phyloP scores from a whole-genome alignment of 2,797 vertebrate genomes.

The Pangasius sanitwongsei region DNA sequence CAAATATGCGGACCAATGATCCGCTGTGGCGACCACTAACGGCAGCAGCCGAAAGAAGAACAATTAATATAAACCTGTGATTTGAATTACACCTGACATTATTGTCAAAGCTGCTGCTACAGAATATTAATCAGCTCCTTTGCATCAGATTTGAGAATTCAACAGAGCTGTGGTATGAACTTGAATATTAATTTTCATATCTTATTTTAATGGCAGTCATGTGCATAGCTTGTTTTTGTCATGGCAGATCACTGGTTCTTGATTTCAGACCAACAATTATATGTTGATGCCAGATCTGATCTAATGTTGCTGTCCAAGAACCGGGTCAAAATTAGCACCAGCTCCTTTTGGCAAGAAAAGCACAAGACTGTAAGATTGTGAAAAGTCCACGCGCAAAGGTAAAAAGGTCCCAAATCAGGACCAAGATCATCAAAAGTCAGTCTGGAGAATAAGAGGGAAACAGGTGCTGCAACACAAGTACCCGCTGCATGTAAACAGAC shows the following conservation, averaged over 20 bases:
- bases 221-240: not conserved
- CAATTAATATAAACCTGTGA: no score
- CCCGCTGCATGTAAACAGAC: conserved; percentile 3
- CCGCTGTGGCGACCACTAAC: no score
- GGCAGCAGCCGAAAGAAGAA: no score
- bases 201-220: not conserved
- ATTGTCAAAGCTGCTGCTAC: not conserved
- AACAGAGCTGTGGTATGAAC: not conserved
- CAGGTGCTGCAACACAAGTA: not conserved
- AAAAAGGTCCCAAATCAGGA: not conserved
- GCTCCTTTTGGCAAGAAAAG: not conserved
- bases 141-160: not conserved
- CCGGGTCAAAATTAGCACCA: not conserved
- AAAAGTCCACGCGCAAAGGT: not conserved
- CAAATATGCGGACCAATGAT: no score
- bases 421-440: not conserved
- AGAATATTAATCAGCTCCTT: not conserved
- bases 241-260: not conserved
- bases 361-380: not conserved
- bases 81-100: not conserved
- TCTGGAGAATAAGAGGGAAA: not conserved
- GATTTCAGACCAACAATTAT: not conserved
- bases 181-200: not conserved
- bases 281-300: not conserved
- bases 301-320: not conserved